phyloP scores from a whole-genome alignment of 1,140 invertebrate species.

The Leptinotarsa undecemlineata region DNA sequence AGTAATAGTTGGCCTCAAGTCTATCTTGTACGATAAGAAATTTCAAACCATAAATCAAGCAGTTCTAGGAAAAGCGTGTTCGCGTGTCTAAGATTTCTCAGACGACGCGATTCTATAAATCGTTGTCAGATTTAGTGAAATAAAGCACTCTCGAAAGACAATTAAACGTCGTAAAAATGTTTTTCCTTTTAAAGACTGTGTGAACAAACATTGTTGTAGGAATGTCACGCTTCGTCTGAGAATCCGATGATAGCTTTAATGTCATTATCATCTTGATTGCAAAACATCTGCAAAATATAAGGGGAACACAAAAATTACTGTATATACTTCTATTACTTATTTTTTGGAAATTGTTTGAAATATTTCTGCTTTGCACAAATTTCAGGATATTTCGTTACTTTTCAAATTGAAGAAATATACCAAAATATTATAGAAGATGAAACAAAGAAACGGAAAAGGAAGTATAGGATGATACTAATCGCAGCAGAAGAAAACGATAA shows the following conservation, averaged over 20 bases:
- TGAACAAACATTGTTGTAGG: background rate
- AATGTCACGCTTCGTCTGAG: conserved; percentile 7
- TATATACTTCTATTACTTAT: too few relatives aligned
- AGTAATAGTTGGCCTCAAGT: too few relatives aligned
- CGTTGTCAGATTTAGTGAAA: background rate
- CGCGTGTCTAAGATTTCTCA: conserved; percentile 5
- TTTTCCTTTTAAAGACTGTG: background rate
- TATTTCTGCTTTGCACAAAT: too few relatives aligned
- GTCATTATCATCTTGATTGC: conserved; percentile 5
- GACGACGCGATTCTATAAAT: conserved; percentile 4
- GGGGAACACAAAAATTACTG: too few relatives aligned
- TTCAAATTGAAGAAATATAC: too few relatives aligned
- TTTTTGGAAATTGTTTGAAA: too few relatives aligned
- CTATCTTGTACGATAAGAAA: too few relatives aligned
- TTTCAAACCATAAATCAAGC: background rate
- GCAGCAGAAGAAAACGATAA: too few relatives aligned
- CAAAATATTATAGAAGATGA: too few relatives aligned
- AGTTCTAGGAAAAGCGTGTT: background rate
- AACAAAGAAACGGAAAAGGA: too few relatives aligned
- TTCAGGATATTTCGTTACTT: too few relatives aligned
- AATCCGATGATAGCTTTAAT: background rate
- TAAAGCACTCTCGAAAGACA: background rate
- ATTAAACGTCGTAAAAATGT: conserved; percentile 1
- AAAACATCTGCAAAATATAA: background rate
- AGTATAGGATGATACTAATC: too few relatives aligned